Conservation (phyloP, 2,888 invertebrate species). For the Steinernema scapterisci region DNA sequence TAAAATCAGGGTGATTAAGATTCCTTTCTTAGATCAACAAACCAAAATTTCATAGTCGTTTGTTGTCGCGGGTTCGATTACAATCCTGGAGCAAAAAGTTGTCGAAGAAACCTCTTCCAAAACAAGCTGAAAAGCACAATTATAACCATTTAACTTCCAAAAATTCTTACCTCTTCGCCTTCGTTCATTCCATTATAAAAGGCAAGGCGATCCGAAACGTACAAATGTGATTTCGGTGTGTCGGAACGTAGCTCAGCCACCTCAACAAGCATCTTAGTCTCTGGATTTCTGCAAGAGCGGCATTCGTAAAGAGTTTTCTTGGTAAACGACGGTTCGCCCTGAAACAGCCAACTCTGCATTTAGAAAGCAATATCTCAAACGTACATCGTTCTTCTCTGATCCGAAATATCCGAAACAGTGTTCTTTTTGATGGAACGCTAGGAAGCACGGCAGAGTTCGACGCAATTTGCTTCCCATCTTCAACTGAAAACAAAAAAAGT, state of each 20-base stretch:
- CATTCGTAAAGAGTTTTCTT: constrained; percentile 12
- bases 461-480: background rate
- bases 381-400: background rate
- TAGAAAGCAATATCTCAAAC: background rate
- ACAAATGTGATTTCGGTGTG: background rate
- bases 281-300: constrained; percentile 13
- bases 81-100: background rate
- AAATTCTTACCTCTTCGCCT: constrained; percentile 1
- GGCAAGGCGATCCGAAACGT: constrained; percentile 4
- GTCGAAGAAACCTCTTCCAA: background rate
- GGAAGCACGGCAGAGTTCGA: background rate
- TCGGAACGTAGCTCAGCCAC: background rate
- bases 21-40: background rate
- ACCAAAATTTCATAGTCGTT: constrained; percentile 21
- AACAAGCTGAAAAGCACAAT: background rate
- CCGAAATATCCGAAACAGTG: constrained; percentile 24
- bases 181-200: constrained; percentile 15
- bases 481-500: too few species aligned
- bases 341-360: background rate
- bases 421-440: background rate
- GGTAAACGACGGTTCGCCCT: background rate
- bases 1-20: background rate
- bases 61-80: constrained; percentile 10
- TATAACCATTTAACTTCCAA: background rate
- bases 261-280: background rate